Base-by-base conservation (phyloP, 2,113 vertebrate species). In the Hydrochoerus hydrochaeris region DNA sequence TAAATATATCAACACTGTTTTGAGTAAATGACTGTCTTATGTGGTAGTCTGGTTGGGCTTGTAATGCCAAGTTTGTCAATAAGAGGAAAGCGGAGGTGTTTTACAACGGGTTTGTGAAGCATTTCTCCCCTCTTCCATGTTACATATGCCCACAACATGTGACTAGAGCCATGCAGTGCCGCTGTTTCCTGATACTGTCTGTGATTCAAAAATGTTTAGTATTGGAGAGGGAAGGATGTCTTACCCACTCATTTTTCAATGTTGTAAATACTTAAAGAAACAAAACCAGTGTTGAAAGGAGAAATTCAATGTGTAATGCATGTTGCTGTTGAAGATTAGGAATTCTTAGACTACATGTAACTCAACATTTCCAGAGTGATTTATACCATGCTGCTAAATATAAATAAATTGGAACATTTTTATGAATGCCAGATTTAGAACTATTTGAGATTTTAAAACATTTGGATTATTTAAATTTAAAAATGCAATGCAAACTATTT, bases 181-280 rank as follows among this genome's bases (percentile, higher is more conserved):
- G 71, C 88, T 97, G 60, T 88, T 96, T 97, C 91, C 65, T 80
- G 77, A 80, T 85, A 41, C 73, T 93, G 95, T 97, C 93, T 98
- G 93, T 93, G 97, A 95, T 96, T 95, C 57, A 96, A 89, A 98
- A 97, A 96, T 94, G 52, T 90, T 96, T 94, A 90, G 93, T 87
- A 24, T 19, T 20, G 60, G 30, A 26, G 0, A 30, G 8, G 62
- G 60, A 13, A 81, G 86, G 95, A 95, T 95, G 77, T 78, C 95
- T 85, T 92, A 8, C 62, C 60, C 57, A 28, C 26, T 97, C 49
- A 32, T 82, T 92, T 94, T 32, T 77, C 94, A 96, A 92, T 91
- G 78, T 58, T 93, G 83, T 85, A 77, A 92, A 85, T 80, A 87
- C 84, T 73, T 63, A 95, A 80, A 78, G 93, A 94, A 87, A 41